Percentiles rank a stretch among this genome's conserved stretches.
Evolutionary conservation across 2,888 invertebrate species (phyloP).

Genomic region (Pherbina coryleti): DNA sequence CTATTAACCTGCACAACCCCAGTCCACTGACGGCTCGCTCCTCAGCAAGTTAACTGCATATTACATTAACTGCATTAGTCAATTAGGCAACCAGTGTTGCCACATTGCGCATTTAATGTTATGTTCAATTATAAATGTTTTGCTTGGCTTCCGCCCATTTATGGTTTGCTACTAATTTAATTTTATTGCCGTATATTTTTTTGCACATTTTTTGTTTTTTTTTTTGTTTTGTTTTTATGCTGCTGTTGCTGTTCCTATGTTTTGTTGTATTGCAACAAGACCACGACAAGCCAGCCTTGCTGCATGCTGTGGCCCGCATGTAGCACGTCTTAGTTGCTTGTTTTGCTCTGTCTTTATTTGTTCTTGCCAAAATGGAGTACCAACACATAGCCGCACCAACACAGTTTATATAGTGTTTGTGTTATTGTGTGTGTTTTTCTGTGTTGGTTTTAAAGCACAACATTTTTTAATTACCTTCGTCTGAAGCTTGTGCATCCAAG

Average conservation of each 20-base stretch:
- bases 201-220: neutral
- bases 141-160: neutral
- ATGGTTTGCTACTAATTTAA: constrained; percentile 13
- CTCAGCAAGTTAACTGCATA: too few species aligned
- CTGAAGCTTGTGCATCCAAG: constrained; percentile 63
- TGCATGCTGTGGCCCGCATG: too few species aligned
- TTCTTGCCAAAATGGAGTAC: neutral
- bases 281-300: too few species aligned
- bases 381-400: neutral
- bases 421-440: too few species aligned
- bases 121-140: neutral
- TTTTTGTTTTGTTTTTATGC: too few species aligned
- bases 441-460: constrained; percentile 6
- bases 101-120: neutral
- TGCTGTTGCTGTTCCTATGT: too few species aligned
- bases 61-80: too few species aligned
- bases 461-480: constrained; percentile 65
- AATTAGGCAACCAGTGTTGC: neutral
- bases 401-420: neutral
- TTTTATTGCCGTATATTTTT: neutral
- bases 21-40: too few species aligned
- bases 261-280: too few species aligned
- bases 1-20: neutral
- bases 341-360: neutral
- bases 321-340: too few species aligned